These are phyloP conservation scores for Hydrozoanthus tunicans DNA, from an alignment of 64 coral and sea anemone genomes.

Conservation along the genomic window DNA sequence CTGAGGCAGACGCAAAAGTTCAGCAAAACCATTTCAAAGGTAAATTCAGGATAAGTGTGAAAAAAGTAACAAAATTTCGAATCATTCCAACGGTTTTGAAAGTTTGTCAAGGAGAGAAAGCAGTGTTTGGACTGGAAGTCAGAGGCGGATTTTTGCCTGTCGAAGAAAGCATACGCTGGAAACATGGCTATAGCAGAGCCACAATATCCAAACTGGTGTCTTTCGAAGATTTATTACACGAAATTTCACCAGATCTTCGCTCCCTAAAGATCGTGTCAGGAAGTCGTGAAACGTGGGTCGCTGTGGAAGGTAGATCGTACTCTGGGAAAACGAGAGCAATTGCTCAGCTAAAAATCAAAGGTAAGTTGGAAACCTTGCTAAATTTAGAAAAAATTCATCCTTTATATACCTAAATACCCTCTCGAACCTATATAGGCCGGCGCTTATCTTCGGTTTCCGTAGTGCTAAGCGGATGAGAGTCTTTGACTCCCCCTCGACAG, in stretches of 20 bases:
- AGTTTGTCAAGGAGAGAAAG: constrained; percentile 62
- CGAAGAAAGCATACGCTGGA: constrained; percentile 73
- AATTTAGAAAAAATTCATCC: too few relatives aligned
- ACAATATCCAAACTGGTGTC: constrained; percentile 45
- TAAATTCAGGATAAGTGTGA: constrained; percentile 73
- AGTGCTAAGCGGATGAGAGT: too few relatives aligned
- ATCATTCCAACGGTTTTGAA: constrained; percentile 55
- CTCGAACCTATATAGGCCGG: too few relatives aligned
- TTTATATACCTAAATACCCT: neutral
- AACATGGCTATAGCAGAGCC: constrained; percentile 37
- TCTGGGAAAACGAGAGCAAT: constrained; percentile 51
- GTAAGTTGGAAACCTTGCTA: constrained; percentile 4
- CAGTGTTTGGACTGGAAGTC: constrained; percentile 42
- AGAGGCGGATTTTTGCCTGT: constrained; percentile 60
- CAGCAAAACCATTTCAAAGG: constrained; percentile 75
- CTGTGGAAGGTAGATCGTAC: constrained; percentile 59
- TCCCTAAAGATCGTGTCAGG: constrained; percentile 32
- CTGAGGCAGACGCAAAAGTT: constrained; percentile 73
- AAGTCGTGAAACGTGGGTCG: constrained; percentile 54
- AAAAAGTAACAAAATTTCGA: constrained; percentile 62
- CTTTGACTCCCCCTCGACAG: too few relatives aligned
- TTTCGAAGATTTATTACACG: constrained; percentile 60
- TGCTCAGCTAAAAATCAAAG: constrained; percentile 74
- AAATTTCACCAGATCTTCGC: constrained; percentile 67
- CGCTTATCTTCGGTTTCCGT: too few relatives aligned